These are phyloP conservation scores for Thecocarcelia acutangulata DNA, from an alignment of 2,888 invertebrate species.

Conservation along the genomic window DNA sequence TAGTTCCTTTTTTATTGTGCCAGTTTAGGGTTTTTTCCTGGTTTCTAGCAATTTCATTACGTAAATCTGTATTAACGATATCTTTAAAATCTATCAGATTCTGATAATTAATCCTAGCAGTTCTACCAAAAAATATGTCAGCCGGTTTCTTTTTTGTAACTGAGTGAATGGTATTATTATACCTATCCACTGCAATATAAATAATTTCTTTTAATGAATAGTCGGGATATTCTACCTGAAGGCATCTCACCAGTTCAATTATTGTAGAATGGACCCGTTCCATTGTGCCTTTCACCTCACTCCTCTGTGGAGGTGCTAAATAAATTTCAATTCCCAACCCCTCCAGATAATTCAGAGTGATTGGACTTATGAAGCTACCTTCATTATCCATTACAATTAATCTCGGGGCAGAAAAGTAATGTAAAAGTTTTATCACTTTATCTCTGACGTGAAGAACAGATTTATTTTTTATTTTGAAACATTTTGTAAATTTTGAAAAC, in stretches of 20 bases:
- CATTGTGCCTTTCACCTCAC: too few relatives aligned
- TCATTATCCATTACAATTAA: too few relatives aligned
- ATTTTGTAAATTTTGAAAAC: conserved; percentile 27
- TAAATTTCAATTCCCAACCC: too few relatives aligned
- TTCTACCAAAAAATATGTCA: conserved; percentile 25
- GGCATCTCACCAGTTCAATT: conserved; percentile 18
- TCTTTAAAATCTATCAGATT: conserved; percentile 2
- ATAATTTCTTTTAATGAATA: not conserved
- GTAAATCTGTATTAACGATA: not conserved
- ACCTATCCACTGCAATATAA: conserved; percentile 22
- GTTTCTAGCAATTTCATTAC: conserved; percentile 32
- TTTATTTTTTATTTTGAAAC: conserved; percentile 21
- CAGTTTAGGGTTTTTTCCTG: conserved; percentile 10
- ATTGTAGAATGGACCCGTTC: not conserved
- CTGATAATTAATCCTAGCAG: conserved; percentile 23
- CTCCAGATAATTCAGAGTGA: not conserved
- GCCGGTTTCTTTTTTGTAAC: conserved; percentile 15
- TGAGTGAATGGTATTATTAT: not conserved
- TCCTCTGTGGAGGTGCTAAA: too few relatives aligned
- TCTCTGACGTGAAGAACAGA: conserved; percentile 19
- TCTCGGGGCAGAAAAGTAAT: too few relatives aligned
- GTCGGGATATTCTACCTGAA: conserved; percentile 1
- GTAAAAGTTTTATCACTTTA: not conserved
- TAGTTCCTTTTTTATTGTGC: conserved; percentile 4
- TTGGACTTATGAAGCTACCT: not conserved